Base-by-base conservation (phyloP, 1,140 invertebrate genomes). In the Trichonephila clavata region DNA sequence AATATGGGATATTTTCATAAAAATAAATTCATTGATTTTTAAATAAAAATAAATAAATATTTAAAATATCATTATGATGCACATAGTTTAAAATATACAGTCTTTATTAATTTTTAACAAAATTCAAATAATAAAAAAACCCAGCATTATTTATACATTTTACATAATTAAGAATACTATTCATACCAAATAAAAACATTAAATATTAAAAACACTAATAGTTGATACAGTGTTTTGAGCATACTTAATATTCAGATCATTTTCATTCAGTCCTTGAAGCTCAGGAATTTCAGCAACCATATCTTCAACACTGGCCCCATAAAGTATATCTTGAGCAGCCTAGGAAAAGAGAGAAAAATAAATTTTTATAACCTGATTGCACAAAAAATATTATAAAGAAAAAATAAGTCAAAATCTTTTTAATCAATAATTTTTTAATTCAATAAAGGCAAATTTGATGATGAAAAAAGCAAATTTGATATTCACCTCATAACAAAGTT, bases 401-500 rank as follows among this genome's bases (percentile, higher is more conserved):
- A n/a, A 18, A 8, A 77, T 71, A 71, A 71, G n/a, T 10, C 4
- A 5, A 32, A 71, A 71, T 24, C 21, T 0, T 24, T 65, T 20
- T 65, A 24, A 21, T 39, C 32, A 39, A 39, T 39, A 39, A 39
- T 39, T 39, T 39, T n/a, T n/a, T n/a, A 60, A 60, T 16, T 61
- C 14, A 61, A 61, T 61, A 61, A 61, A n/a, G n/a, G n/a, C n/a
- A n/a, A n/a, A n/a, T n/a, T n/a, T n/a, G n/a, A n/a, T n/a, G n/a
- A 4, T 63, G 2, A 63, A 63, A 63, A 32, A 87, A 50, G 50
- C 50, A 50, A 43, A 68, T 21, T 18, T 4, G 39, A 89, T 14
- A 90, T 18, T 61, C 81, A 94, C 94, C 95, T 96, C 96, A 95
- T 96, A 96, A 93, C 95, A 95, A 81, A 96, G 94, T 94, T 96